A percentile compares a stretch with the other conserved stretches of the same genome.
These are phyloP conservation scores for Teleiodes luculella DNA, from an alignment of 2,888 invertebrate genomes.

Conservation along the genomic window DNA sequence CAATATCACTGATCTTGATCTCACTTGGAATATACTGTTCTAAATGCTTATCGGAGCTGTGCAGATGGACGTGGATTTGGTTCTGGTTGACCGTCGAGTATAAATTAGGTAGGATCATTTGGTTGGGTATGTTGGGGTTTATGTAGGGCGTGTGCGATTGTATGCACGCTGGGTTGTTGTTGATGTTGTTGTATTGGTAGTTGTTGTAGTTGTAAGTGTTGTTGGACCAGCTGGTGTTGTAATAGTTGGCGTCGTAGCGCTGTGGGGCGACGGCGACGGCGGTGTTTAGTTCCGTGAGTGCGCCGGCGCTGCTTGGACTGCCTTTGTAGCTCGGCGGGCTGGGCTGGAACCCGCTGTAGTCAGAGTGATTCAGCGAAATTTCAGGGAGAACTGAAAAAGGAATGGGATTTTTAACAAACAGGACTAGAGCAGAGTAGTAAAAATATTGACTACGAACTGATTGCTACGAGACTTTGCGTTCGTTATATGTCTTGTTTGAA, in stretches of 20 bases:
- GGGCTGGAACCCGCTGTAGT: conserved; percentile 65
- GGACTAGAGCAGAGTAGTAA: too few relatives aligned
- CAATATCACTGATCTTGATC: conserved; percentile 80
- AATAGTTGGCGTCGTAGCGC: conserved; percentile 77
- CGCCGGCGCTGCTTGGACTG: conserved; percentile 54
- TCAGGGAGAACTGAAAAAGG: conserved; percentile 76
- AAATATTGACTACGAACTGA: too few relatives aligned
- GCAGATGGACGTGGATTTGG: conserved; percentile 90
- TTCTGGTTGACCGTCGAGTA: conserved; percentile 92
- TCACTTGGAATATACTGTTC: conserved; percentile 81
- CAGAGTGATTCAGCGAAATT: conserved; percentile 65
- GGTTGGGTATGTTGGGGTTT: conserved; percentile 76
- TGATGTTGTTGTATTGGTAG: conserved; percentile 83
- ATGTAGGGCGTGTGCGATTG: conserved; percentile 80
- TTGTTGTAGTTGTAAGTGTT: conserved; percentile 85
- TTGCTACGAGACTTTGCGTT: too few relatives aligned
- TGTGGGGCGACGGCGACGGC: conserved; percentile 49
- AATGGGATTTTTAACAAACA: too few relatives aligned
- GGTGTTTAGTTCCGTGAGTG: conserved; percentile 69
- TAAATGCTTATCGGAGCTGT: conserved; percentile 82
- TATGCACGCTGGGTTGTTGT: conserved; percentile 71
- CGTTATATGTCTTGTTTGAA: too few relatives aligned
- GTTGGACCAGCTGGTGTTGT: conserved; percentile 79
- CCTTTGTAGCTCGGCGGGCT: conserved; percentile 59
- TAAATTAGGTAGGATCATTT: conserved; percentile 87